Percentiles rank a stretch among this genome's conserved stretches.
Conservation (phyloP, 2,113 vertebrate species). For the Oreochromis aureus region DNA sequence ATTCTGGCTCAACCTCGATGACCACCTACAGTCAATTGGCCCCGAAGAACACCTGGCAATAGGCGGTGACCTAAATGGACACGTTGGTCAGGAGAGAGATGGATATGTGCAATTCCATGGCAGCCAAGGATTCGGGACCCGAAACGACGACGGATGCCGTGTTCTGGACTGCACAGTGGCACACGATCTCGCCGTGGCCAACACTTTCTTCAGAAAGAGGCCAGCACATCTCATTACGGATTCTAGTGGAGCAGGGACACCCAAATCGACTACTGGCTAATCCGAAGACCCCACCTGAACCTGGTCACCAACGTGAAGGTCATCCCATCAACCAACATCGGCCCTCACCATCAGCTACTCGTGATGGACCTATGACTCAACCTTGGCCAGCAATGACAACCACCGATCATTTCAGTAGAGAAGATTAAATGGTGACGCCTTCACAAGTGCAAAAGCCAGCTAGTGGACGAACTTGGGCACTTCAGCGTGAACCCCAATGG, state of each 20-base stretch:
- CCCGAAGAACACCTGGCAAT: neutral
- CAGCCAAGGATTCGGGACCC: neutral
- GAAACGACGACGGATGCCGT: neutral
- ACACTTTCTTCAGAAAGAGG: neutral
- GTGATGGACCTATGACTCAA: neutral
- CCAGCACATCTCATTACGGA: neutral
- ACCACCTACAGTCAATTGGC: neutral
- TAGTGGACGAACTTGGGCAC: neutral
- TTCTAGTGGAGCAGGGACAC: neutral
- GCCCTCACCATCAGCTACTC: too few species aligned
- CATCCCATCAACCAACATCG: too few species aligned
- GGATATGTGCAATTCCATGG: neutral
- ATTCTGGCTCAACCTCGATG: neutral
- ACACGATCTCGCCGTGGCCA: neutral
- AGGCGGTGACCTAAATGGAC: neutral
- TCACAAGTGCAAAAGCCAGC: neutral
- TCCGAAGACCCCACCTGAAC: neutral
- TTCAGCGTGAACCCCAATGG: neutral
- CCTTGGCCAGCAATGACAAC: neutral
- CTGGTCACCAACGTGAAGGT: neutral
- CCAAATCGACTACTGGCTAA: neutral
- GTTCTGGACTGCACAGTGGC: neutral
- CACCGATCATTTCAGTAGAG: neutral
- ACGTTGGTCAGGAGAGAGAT: neutral
- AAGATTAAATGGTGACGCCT: neutral